Percentiles rank a stretch among this genome's conserved stretches.
Conservation (phyloP, 2,888 invertebrate genomes). For the Philaethria dido region DNA sequence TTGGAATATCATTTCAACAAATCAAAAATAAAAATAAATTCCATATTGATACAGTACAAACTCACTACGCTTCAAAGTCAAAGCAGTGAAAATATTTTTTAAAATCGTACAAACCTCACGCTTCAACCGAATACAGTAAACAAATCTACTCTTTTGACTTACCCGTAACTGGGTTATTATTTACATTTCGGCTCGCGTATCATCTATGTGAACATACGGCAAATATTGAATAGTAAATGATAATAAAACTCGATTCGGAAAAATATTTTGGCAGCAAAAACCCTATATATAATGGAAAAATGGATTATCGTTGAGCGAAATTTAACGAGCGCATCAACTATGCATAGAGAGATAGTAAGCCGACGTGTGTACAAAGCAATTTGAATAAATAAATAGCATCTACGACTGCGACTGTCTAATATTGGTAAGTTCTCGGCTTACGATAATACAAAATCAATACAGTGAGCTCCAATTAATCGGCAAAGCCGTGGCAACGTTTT, state of each 20-base stretch:
- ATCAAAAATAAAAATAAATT: conserved; percentile 14
- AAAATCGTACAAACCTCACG: conserved; percentile 32
- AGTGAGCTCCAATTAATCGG: conserved; percentile 75
- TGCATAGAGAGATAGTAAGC: conserved; percentile 47
- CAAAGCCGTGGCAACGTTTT: conserved; percentile 51
- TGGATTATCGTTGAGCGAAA: conserved; percentile 37
- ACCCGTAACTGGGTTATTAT: conserved; percentile 36
- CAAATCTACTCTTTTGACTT: conserved; percentile 37
- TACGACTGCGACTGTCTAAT: conserved; percentile 57
- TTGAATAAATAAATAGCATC: conserved; percentile 65
- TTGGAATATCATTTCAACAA: not conserved
- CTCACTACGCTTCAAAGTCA: conserved; percentile 35
- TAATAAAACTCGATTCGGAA: conserved; percentile 31
- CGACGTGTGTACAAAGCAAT: conserved; percentile 48
- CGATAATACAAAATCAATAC: conserved; percentile 80
- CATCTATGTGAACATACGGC: conserved; percentile 29
- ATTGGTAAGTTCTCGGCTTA: conserved; percentile 66
- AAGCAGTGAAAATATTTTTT: conserved; percentile 32
- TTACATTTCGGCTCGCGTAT: conserved; percentile 37
- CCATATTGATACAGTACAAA: conserved; percentile 19
- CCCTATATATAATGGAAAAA: conserved; percentile 38
- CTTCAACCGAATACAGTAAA: conserved; percentile 34
- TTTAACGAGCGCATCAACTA: conserved; percentile 47
- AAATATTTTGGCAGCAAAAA: conserved; percentile 36
- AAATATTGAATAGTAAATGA: conserved; percentile 40